Evolutionary conservation across 2,888 invertebrate genomes (phyloP).

Genomic region (Nomada goodeniana): DNA sequence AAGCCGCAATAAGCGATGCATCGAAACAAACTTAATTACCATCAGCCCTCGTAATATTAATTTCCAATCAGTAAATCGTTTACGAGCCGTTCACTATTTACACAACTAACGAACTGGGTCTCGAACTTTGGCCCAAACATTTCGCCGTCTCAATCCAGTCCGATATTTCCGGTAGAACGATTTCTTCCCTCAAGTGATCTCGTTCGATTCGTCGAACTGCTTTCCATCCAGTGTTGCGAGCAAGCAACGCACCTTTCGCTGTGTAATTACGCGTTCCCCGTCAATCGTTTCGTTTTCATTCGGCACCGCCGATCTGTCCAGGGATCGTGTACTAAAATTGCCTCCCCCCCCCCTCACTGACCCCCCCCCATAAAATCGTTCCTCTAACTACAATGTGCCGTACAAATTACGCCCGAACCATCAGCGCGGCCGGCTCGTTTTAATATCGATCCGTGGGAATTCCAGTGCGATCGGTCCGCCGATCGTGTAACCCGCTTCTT

Average conservation of each 20-base stretch:
- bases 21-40: too few species aligned
- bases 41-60: too few species aligned
- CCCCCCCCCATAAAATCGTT: constrained; percentile 25
- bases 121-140: too few species aligned
- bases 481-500: constrained; percentile 16
- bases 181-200: neutral
- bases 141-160: too few species aligned
- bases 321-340: constrained; percentile 49
- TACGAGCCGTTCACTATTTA: too few species aligned
- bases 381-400: constrained; percentile 47
- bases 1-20: too few species aligned
- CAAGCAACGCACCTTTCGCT: neutral
- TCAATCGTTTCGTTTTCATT: constrained; percentile 42
- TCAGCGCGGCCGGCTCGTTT: constrained; percentile 21
- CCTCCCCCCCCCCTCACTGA: too few species aligned
- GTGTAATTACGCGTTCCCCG: constrained; percentile 40
- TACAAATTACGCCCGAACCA: constrained; percentile 44
- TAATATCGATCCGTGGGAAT: constrained; percentile 47
- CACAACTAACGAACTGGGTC: too few species aligned
- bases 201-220: neutral
- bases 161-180: constrained; percentile 17
- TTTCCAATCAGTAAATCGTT: too few species aligned
- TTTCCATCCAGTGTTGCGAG: neutral
- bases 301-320: constrained; percentile 31
- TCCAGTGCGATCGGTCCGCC: constrained; percentile 27